These are phyloP conservation scores for Caenorhabditis elegans DNA, from an alignment of 1,140 invertebrate species.

Conservation along the genomic window WBcel235 BX284605.5:10208501-10209000, in stretches of 20 bases:
- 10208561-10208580: constrained; percentile 44
- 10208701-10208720: constrained; percentile 47
- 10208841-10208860: background rate
- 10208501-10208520: background rate
- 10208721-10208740: constrained; percentile 39
- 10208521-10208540: constrained; percentile 11
- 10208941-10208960: constrained; percentile 6
- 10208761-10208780: constrained; percentile 49
- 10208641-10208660: background rate
- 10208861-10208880: constrained; percentile 22
- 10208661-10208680: background rate
- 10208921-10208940: constrained; percentile 46
- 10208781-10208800: constrained; percentile 43
- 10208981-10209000: constrained; percentile 20
- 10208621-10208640: background rate
- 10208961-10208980: constrained; percentile 39
- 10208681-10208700: constrained; percentile 38
- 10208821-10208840: too few species aligned
- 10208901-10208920: constrained; percentile 56
- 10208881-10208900: constrained; percentile 43
- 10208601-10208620: background rate
- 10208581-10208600: constrained; percentile 43
- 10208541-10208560: constrained; percentile 39
- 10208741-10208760: constrained; percentile 45
- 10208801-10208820: background rate